These are phyloP conservation scores for Drosophila athabasca DNA, from an alignment of 1,140 invertebrate genomes.

Conservation along the genomic window DNA sequence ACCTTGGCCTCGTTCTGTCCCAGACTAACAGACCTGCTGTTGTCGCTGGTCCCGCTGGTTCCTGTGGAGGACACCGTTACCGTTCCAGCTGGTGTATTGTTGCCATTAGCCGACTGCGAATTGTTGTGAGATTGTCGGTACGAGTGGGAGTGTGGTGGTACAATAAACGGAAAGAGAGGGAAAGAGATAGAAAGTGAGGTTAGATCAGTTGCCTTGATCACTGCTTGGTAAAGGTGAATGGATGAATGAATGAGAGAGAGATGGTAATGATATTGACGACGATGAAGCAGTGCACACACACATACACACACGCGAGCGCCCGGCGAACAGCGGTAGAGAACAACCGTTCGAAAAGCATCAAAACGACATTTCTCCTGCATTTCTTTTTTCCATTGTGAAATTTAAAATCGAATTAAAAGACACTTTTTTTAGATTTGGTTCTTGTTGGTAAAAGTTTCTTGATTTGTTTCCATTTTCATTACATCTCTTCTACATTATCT, in stretches of 20 bases:
- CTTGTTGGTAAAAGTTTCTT: constrained; percentile 13
- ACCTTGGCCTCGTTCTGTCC: constrained; percentile 75
- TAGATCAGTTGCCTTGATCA: constrained; percentile 3
- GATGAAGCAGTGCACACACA: constrained; percentile 10
- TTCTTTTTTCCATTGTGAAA: constrained; percentile 1
- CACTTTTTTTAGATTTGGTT: constrained; percentile 5
- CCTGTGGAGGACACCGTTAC: not conserved
- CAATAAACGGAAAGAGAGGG: constrained; percentile 13
- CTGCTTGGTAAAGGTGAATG: too few relatives aligned
- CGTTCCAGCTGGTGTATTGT: constrained; percentile 28
- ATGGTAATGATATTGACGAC: constrained; percentile 2
- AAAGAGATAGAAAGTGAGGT: constrained; percentile 19
- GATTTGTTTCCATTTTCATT: constrained; percentile 9
- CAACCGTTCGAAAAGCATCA: too few relatives aligned
- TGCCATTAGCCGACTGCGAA: constrained; percentile 53
- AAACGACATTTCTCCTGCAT: not conserved
- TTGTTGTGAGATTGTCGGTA: not conserved
- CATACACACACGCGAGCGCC: constrained; percentile 4
- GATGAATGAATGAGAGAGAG: constrained; percentile 1
- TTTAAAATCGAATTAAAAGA: constrained; percentile 22
- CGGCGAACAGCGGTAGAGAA: not conserved
- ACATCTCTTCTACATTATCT: constrained; percentile 21
- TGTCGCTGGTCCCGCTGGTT: constrained; percentile 49
- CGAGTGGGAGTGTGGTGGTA: not conserved
- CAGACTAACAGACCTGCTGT: constrained; percentile 81